A percentile compares a stretch with the other conserved stretches of the same genome.
phyloP scores from a whole-genome alignment of 2,888 invertebrate species.

The Thecophora atra region DNA sequence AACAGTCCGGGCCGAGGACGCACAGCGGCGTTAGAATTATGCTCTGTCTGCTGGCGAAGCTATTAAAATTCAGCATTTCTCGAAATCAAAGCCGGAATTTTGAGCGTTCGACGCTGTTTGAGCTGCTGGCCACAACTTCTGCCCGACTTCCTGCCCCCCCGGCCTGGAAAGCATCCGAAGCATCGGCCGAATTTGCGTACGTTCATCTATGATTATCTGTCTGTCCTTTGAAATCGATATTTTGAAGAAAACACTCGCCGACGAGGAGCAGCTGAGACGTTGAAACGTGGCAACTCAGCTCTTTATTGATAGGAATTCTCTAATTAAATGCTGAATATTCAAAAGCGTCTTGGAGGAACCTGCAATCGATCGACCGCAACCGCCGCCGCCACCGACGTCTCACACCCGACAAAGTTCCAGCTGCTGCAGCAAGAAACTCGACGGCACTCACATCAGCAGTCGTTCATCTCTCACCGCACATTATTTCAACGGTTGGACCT shows the following conservation, averaged over 20 bases:
- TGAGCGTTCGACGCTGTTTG: slow-evolving; percentile 22
- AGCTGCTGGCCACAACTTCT: slow-evolving; percentile 23
- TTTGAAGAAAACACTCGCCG: slow-evolving; percentile 1
- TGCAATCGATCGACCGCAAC: slow-evolving; percentile 30
- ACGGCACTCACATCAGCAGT: slow-evolving; percentile 30
- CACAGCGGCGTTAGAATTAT: neutral
- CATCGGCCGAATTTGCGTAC: neutral
- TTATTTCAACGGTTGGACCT: slow-evolving; percentile 37
- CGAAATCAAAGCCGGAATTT: slow-evolving; percentile 22
- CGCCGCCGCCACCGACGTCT: neutral
- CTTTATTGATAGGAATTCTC: neutral
- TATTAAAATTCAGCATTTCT: slow-evolving; percentile 16
- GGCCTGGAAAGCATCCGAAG: slow-evolving; percentile 5
- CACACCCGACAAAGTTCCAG: too few relatives aligned
- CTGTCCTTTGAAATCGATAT: slow-evolving; percentile 14
- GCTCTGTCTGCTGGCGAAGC: neutral
- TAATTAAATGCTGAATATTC: slow-evolving; percentile 12
- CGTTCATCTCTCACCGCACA: slow-evolving; percentile 42
- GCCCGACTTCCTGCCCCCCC: slow-evolving; percentile 10
- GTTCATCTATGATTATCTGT: neutral
- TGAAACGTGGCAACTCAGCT: too few relatives aligned
- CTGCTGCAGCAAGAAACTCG: neutral
- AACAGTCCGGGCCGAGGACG: neutral
- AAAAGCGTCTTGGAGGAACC: neutral
- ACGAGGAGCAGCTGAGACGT: too few relatives aligned